Evolutionary conservation across 1,140 invertebrate species (phyloP), one percentile per base, ranked within the genome.

Genomic region (Tribolium castaneum): DNA sequence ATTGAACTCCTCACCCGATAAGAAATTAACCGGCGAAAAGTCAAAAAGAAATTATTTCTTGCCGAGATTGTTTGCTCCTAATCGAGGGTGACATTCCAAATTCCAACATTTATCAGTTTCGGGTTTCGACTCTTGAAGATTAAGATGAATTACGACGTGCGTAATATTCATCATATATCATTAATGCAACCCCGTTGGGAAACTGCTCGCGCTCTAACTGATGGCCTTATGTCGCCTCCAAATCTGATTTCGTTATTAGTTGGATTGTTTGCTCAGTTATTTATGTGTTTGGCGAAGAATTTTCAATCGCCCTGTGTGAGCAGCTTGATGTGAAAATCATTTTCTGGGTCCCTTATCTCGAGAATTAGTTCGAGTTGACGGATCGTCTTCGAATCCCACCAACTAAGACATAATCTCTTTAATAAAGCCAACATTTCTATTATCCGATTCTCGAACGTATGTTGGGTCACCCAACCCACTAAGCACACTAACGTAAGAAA

Each of bases 121-220:
- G 10, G 35, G 59, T 66, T 66, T 66, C 59, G 59, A 66, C 59
- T 66, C 59, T 66, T 66, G 59, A 66, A 66, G 59, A 66, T 66
- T 66, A 66, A 66, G 59, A 66, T 66, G 59, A 66, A 66, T 66
- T 66, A 66, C 45, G 59, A 30, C 59, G 59, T 66, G 59, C 59
- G 25, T 35, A 66, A 66, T 66, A 66, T 66, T 66, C 59, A 66
- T 66, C 34, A 66, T 66, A 66, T 35, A 66, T 66, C 59, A 66
- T 66, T 66, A 66, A 30, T 7, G 25, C 12, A 35, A 35, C 45
- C 30, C 59, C 59, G 34, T 30, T 66, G 30, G 59, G 30, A 14
- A 66, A 35, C 7, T 30, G 0, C 25, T 30, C 25, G 25, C 39
- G 5, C n/a, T 45, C 39, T 45, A 45, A 45, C 39, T 45, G 39